phyloP scores from a whole-genome alignment of 2,888 invertebrate species.

The Pachydiplax longipennis region DNA sequence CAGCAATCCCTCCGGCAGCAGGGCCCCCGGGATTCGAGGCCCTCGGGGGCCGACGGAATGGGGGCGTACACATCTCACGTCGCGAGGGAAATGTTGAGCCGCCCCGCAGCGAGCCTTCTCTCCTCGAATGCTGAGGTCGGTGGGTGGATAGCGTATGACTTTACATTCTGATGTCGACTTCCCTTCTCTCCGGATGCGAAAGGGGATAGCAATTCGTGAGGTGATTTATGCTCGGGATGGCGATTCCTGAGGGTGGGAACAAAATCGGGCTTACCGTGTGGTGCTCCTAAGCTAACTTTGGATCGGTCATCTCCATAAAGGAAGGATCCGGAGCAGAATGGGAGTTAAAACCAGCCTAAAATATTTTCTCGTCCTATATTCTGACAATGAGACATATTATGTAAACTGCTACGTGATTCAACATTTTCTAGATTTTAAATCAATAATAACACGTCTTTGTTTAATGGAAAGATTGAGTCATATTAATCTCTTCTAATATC shows the following conservation, averaged over 20 bases:
- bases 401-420: too few species aligned
- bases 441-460: too few species aligned
- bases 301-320: neutral
- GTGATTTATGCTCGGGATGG: slow-evolving; percentile 24
- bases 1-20: neutral
- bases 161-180: neutral
- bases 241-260: neutral
- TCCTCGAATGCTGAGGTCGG: neutral
- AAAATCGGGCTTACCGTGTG: neutral
- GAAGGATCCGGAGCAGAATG: too few species aligned
- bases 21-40: neutral
- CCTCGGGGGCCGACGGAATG: neutral
- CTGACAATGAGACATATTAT: too few species aligned
- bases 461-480: too few species aligned
- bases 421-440: too few species aligned
- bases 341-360: too few species aligned
- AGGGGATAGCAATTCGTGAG: neutral
- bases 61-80: neutral
- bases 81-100: slow-evolving; percentile 25
- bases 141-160: neutral
- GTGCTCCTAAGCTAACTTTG: neutral
- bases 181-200: slow-evolving; percentile 2
- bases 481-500: too few species aligned
- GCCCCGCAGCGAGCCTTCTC: slow-evolving; percentile 26
- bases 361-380: too few species aligned